Percentiles rank a stretch among this genome's conserved stretches.
Evolutionary conservation across 1,140 invertebrate genomes (phyloP).

Genomic region (Matsumurasca onukii): DNA sequence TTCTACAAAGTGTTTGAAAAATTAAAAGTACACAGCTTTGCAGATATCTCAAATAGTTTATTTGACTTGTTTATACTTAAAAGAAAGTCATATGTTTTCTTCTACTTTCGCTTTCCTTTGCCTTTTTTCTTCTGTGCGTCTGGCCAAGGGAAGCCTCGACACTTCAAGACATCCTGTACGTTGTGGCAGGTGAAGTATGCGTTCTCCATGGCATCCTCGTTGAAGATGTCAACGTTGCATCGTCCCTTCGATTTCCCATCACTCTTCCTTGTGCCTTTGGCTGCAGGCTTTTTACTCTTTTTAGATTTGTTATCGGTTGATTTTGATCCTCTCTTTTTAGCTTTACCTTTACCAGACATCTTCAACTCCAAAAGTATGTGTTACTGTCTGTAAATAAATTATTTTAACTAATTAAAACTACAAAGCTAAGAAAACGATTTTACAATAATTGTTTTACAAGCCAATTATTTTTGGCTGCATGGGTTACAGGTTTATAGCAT

Average conservation of each 20-base stretch:
- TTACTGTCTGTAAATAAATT: no score
- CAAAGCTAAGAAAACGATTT: no score
- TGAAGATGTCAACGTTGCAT: conserved; percentile 77
- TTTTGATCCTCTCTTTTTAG: conserved; percentile 25
- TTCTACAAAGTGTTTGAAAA: no score
- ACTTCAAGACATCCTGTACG: conserved; percentile 74
- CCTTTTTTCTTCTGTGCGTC: conserved; percentile 81
- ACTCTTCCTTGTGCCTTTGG: conserved; percentile 55
- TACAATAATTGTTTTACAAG: no score
- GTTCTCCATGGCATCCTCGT: conserved; percentile 84
- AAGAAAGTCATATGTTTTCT: no score
- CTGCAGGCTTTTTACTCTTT: conserved; percentile 49
- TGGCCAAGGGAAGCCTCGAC: conserved; percentile 79
- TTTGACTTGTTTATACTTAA: no score
- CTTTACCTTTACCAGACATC: conserved; percentile 4
- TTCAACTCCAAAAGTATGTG: no score
- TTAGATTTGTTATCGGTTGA: conserved; percentile 23
- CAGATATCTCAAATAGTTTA: no score
- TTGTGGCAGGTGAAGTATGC: conserved; percentile 87
- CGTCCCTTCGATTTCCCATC: conserved; percentile 56
- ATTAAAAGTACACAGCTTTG: no score
- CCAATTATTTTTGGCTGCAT: no score
- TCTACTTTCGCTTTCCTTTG: conserved; percentile 61
- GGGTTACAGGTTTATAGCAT: no score
- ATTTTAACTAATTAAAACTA: no score